These are phyloP conservation scores for Anser brachyrhynchus DNA, from an alignment of 2,113 vertebrate genomes.

Conservation along the genomic window DNA sequence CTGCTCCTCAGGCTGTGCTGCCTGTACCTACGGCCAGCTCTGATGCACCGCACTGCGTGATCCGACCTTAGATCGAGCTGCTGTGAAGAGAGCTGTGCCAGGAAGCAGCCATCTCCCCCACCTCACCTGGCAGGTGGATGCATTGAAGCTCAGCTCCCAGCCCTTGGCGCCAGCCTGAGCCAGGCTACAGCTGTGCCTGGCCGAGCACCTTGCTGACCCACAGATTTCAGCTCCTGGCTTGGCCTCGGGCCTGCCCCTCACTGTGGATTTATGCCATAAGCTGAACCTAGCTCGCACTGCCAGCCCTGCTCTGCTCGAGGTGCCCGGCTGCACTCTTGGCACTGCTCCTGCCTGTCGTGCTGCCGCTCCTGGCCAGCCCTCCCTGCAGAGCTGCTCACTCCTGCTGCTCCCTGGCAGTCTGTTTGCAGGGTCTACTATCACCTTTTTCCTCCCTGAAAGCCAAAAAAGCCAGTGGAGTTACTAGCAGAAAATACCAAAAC, in stretches of 20 bases:
- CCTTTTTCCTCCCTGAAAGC: neutral
- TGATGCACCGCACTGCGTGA: neutral
- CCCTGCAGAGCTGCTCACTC: neutral
- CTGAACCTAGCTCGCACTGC: neutral
- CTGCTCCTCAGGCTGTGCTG: neutral
- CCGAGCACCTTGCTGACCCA: neutral
- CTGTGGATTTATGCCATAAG: neutral
- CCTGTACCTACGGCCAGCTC: neutral
- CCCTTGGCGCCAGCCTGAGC: neutral
- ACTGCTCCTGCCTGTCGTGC: neutral
- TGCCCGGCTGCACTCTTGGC: neutral
- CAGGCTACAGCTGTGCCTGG: neutral
- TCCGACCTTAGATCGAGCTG: neutral
- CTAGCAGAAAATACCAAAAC: neutral
- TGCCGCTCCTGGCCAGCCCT: neutral
- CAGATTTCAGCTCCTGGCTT: neutral
- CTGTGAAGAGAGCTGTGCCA: fast-evolving
- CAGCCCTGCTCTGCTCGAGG: neutral
- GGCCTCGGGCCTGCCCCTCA: neutral
- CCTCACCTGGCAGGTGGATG: neutral
- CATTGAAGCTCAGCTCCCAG: neutral
- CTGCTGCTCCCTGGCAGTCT: neutral
- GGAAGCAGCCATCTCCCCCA: neutral
- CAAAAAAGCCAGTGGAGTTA: neutral
- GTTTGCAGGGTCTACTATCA: neutral